phyloP scores from a whole-genome alignment of 2,113 vertebrate genomes.

The Ramphastos sulfuratus region DNA sequence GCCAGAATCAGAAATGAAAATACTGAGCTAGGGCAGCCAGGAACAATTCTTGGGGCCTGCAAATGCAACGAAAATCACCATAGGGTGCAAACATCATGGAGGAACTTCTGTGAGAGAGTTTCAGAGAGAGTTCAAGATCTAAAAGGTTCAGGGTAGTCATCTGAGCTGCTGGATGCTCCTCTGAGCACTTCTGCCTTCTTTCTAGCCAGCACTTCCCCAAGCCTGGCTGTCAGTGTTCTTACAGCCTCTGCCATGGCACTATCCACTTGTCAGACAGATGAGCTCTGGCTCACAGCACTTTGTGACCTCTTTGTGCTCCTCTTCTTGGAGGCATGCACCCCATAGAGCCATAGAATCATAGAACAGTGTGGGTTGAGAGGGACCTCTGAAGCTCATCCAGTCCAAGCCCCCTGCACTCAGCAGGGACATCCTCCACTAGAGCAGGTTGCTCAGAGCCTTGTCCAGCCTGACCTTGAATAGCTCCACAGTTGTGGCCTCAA shows the following conservation, averaged over 20 bases:
- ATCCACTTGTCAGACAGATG: rapidly evolving
- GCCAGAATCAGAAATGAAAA: slow-evolving; percentile 8
- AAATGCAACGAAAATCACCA: neutral
- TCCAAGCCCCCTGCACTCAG: no score
- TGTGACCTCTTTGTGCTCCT: neutral
- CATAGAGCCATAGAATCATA: no score
- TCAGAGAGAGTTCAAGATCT: neutral
- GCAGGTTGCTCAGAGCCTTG: no score
- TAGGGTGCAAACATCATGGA: neutral
- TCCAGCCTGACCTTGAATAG: no score
- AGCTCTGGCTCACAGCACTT: rapidly evolving
- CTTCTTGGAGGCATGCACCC: rapidly evolving
- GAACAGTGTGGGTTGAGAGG: no score
- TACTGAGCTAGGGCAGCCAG: neutral
- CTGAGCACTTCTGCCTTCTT: neutral
- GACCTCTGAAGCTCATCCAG: no score
- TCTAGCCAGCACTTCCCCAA: neutral
- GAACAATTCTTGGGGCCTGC: neutral
- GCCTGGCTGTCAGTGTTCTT: neutral
- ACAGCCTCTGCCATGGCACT: neutral
- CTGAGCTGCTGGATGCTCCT: neutral
- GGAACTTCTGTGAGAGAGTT: neutral
- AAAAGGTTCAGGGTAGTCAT: neutral
- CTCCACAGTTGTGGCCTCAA: no score
- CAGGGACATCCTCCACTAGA: no score